Percentiles rank a stretch among this genome's conserved stretches.
phyloP scores from a whole-genome alignment of 2,888 invertebrate genomes.

The Tinea trinotella region DNA sequence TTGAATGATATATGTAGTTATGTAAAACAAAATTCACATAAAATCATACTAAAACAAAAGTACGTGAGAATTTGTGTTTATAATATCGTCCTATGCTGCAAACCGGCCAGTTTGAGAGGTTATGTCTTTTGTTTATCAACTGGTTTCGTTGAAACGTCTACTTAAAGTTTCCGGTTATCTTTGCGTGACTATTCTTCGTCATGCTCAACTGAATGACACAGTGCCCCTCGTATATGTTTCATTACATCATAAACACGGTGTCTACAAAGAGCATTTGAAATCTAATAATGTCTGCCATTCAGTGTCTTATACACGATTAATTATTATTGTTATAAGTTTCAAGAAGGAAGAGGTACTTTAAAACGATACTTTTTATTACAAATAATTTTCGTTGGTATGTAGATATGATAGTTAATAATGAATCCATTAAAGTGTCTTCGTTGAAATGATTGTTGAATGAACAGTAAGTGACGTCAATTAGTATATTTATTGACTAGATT shows the following conservation, averaged over 20 bases:
- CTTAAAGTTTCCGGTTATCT: slow-evolving; percentile 12
- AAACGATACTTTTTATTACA: too few relatives aligned
- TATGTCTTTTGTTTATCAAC: background rate
- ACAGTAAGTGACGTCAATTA: too few relatives aligned
- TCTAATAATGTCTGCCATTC: background rate
- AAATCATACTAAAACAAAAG: background rate
- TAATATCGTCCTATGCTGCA: slow-evolving; percentile 1
- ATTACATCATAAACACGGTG: slow-evolving; percentile 15
- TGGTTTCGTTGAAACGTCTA: slow-evolving; percentile 11
- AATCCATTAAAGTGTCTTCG: too few relatives aligned
- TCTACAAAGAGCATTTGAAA: background rate
- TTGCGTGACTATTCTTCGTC: slow-evolving; percentile 20
- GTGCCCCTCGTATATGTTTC: slow-evolving; percentile 17
- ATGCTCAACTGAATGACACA: slow-evolving; percentile 21
- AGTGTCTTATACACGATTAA: too few relatives aligned
- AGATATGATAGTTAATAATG: too few relatives aligned
- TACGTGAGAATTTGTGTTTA: background rate
- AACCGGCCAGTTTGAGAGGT: background rate
- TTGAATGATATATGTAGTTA: too few relatives aligned
- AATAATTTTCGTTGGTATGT: too few relatives aligned
- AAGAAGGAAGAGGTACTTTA: too few relatives aligned
- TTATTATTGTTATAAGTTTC: too few relatives aligned
- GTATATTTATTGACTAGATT: too few relatives aligned
- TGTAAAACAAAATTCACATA: slow-evolving; percentile 3
- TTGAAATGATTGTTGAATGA: too few relatives aligned